A percentile compares a stretch with the other conserved stretches of the same genome.
phyloP scores from a whole-genome alignment of 2,797 vertebrate genomes.

The Gastrophryne carolinensis region DNA sequence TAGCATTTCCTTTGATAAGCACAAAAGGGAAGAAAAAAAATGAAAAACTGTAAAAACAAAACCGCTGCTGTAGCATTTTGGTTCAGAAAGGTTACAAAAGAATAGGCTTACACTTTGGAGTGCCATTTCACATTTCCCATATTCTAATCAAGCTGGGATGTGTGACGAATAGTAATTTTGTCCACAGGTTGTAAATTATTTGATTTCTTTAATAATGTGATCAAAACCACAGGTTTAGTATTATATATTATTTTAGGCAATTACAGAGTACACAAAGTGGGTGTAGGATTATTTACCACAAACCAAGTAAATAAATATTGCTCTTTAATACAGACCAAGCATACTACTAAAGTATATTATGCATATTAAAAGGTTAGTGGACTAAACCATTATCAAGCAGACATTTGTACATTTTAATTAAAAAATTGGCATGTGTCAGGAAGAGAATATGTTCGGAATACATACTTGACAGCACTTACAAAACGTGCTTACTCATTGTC shows the following conservation, averaged over 20 bases:
- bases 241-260: background rate
- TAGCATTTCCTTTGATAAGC: background rate
- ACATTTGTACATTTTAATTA: no score
- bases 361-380: no score
- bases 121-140: background rate
- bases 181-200: slow-evolving; percentile 6
- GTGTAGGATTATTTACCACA: background rate
- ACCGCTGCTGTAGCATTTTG: background rate
- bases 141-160: background rate
- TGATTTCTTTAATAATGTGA: background rate
- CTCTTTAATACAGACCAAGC: background rate
- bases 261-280: background rate
- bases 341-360: no score
- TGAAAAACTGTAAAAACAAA: background rate
- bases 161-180: slow-evolving; percentile 26
- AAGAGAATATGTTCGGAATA: no score
- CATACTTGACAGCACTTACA: no score
- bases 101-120: slow-evolving; percentile 3
- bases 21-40: slow-evolving; percentile 8
- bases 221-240: background rate
- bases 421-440: no score
- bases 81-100: background rate
- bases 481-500: no score
- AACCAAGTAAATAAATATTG: background rate
- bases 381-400: no score